Conservation (phyloP, 2,113 vertebrate species). For the Albula glossodonta region DNA sequence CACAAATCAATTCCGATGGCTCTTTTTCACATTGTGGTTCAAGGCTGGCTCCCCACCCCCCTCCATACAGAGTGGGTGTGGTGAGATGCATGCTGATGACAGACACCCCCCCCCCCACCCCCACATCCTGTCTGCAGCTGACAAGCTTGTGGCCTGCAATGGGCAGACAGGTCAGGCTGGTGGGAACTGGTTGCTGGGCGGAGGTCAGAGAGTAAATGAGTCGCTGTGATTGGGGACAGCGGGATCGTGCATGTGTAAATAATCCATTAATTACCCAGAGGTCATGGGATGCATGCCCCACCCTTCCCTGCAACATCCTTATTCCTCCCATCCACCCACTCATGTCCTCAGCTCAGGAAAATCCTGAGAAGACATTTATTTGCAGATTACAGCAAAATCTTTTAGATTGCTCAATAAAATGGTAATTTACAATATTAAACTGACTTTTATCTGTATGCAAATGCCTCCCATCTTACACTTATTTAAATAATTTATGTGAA, state of each 20-base stretch:
- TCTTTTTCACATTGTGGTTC: slow-evolving; percentile 34
- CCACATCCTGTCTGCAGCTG: slow-evolving; percentile 13
- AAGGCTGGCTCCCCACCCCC: not conserved
- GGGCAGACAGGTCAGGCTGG: slow-evolving; percentile 66
- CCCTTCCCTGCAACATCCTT: slow-evolving; percentile 72
- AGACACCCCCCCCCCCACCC: not conserved
- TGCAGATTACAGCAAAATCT: slow-evolving; percentile 65
- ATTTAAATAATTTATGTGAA: slow-evolving; percentile 61
- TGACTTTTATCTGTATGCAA: slow-evolving; percentile 72
- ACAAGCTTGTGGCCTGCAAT: slow-evolving; percentile 50
- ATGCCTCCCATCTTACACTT: slow-evolving; percentile 51
- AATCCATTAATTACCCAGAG: slow-evolving; percentile 92
- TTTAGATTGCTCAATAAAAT: slow-evolving; percentile 63
- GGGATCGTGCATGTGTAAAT: slow-evolving; percentile 88
- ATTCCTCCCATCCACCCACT: slow-evolving; percentile 52
- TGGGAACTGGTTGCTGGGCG: slow-evolving; percentile 76
- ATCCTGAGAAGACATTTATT: slow-evolving; percentile 54
- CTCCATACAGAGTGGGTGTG: slow-evolving; percentile 3
- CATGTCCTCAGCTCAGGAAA: slow-evolving; percentile 37
- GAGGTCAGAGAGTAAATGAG: slow-evolving; percentile 86
- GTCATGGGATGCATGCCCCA: slow-evolving; percentile 64
- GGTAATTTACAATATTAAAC: slow-evolving; percentile 70
- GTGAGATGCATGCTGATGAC: slow-evolving; percentile 32
- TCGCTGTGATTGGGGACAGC: slow-evolving; percentile 79
- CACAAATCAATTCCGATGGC: slow-evolving; percentile 10